Percentiles rank a stretch among this genome's conserved stretches.
phyloP scores from a whole-genome alignment of 1,140 invertebrate species.

The Homarus americanus region DNA sequence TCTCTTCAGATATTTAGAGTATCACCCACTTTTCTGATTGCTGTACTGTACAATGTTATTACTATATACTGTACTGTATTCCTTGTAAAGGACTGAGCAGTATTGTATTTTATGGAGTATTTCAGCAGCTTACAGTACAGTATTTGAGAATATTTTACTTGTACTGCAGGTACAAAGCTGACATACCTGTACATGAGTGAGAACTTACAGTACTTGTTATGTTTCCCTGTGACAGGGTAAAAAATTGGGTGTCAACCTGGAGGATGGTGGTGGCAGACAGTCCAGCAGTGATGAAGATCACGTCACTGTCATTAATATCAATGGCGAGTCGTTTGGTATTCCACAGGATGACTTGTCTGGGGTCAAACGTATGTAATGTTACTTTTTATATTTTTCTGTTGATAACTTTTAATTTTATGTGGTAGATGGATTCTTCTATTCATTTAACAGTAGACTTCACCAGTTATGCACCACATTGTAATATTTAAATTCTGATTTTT shows the following conservation, averaged over 20 bases:
- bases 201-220: too few relatives aligned
- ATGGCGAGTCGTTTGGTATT: slow-evolving; percentile 79
- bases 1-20: too few relatives aligned
- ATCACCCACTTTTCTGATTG: too few relatives aligned
- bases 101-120: too few relatives aligned
- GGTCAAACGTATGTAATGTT: slow-evolving; percentile 80
- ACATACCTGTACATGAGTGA: too few relatives aligned
- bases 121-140: too few relatives aligned
- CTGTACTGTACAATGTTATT: too few relatives aligned
- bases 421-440: background rate
- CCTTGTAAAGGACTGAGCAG: too few relatives aligned
- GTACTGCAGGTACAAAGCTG: too few relatives aligned
- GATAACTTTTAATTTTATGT: background rate
- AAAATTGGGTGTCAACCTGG: slow-evolving; percentile 29
- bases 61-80: too few relatives aligned
- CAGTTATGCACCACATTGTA: background rate
- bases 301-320: slow-evolving; percentile 79
- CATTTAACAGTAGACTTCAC: background rate
- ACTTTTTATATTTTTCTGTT: slow-evolving; percentile 1
- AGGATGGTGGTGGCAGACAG: slow-evolving; percentile 28
- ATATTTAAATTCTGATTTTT: background rate
- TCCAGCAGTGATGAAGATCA: slow-evolving; percentile 68
- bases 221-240: background rate
- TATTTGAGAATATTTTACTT: too few relatives aligned
- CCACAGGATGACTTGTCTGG: slow-evolving; percentile 79